These are phyloP conservation scores for Acrobasis repandana DNA, from an alignment of 2,888 invertebrate species.

Conservation along the genomic window DNA sequence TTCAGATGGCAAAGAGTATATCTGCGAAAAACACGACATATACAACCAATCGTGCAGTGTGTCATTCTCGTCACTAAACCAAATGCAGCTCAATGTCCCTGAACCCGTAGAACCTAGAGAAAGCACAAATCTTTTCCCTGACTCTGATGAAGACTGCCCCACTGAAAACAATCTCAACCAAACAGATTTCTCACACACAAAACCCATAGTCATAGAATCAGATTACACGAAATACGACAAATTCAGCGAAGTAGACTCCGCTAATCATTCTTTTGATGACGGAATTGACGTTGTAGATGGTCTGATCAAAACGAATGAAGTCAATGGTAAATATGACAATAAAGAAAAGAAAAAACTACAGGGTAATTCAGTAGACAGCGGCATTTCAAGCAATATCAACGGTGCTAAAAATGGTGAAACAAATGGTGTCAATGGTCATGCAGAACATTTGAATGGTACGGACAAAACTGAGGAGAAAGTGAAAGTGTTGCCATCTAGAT, in stretches of 20 bases:
- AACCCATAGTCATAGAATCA: constrained; percentile 74
- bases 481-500: constrained; percentile 54
- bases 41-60: constrained; percentile 73
- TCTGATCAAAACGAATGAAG: constrained; percentile 47
- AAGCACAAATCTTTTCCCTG: constrained; percentile 61
- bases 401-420: constrained; percentile 45
- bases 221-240: constrained; percentile 63
- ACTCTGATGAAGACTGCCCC: constrained; percentile 73
- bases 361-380: constrained; percentile 73
- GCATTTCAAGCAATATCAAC: constrained; percentile 67
- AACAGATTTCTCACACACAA: constrained; percentile 74
- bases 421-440: constrained; percentile 39
- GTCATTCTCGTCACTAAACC: constrained; percentile 70
- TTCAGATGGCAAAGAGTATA: constrained; percentile 76
- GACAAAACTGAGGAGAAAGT: constrained; percentile 48
- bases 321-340: constrained; percentile 46
- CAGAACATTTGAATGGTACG: constrained; percentile 40
- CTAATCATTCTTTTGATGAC: constrained; percentile 74
- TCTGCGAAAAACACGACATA: constrained; percentile 76
- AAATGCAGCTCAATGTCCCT: constrained; percentile 69
- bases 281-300: constrained; percentile 72
- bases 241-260: constrained; percentile 64
- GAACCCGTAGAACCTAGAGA: constrained; percentile 68
- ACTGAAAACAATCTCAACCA: constrained; percentile 76
- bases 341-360: constrained; percentile 60